A percentile compares a stretch with the other conserved stretches of the same genome.
phyloP scores from a whole-genome alignment of 1,140 invertebrate genomes.

The Amyelois transitella region DNA sequence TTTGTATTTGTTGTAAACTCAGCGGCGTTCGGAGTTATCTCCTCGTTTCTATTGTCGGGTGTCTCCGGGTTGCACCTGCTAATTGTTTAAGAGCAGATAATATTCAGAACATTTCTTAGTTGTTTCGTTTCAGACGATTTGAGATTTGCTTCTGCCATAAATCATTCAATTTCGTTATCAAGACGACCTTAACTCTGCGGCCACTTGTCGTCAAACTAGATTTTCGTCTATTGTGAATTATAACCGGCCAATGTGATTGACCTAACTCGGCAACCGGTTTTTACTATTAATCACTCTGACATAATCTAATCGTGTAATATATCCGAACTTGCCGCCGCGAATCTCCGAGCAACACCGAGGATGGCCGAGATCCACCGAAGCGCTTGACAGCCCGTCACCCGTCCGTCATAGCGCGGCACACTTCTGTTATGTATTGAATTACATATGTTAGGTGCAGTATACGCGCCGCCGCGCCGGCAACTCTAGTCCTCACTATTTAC shows the following conservation, averaged over 20 bases:
- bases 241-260: conserved; percentile 28
- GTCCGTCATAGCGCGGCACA: conserved; percentile 54
- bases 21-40: no score
- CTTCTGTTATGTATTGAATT: conserved; percentile 54
- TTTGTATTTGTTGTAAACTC: no score
- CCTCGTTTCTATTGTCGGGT: no score
- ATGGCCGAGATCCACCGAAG: conserved; percentile 35
- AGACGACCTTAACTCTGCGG: conserved; percentile 3
- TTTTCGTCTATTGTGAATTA: conserved; percentile 21
- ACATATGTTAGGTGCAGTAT: conserved; percentile 61
- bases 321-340: conserved; percentile 29
- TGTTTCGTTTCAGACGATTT: no score
- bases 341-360: conserved; percentile 26
- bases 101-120: no score
- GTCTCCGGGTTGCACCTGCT: no score
- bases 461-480: conserved; percentile 42
- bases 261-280: conserved; percentile 34
- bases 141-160: background rate
- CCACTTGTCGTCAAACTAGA: conserved; percentile 19
- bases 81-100: no score
- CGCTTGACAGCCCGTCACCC: conserved; percentile 62
- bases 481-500: conserved; percentile 40
- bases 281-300: conserved; percentile 44
- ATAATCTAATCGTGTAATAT: conserved; percentile 48
- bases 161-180: conserved; percentile 1